Conservation (phyloP, 2,888 invertebrate species). For the Limnephilus lunatus region DNA sequence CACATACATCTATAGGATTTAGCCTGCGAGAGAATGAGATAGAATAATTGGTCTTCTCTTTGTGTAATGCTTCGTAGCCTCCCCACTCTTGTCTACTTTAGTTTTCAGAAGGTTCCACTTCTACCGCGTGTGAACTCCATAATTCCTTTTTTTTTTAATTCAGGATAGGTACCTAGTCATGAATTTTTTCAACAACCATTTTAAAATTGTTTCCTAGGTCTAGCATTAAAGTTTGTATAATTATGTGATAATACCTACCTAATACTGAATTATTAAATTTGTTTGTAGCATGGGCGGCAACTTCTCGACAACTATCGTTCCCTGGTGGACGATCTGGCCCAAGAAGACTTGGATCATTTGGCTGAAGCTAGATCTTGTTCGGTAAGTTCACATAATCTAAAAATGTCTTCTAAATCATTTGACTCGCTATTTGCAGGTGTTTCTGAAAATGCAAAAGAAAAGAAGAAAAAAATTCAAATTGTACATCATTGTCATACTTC, state of each 20-base stretch:
- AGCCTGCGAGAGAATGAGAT: too few species aligned
- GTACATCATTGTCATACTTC: background rate
- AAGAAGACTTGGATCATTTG: constrained; percentile 88
- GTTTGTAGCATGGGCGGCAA: constrained; percentile 83
- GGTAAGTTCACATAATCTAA: constrained; percentile 78
- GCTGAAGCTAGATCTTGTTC: constrained; percentile 91
- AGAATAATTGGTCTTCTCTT: too few species aligned
- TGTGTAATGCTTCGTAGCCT: too few species aligned
- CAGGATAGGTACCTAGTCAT: too few species aligned
- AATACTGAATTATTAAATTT: background rate
- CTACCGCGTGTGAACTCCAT: too few species aligned
- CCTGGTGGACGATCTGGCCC: constrained; percentile 89
- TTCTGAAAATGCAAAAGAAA: background rate
- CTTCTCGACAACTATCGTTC: constrained; percentile 92
- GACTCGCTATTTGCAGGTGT: background rate
- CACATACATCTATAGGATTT: too few species aligned
- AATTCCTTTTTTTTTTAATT: too few species aligned
- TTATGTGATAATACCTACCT: background rate
- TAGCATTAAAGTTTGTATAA: background rate
- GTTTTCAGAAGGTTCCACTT: too few species aligned
- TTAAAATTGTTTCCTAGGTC: background rate
- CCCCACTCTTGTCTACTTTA: too few species aligned
- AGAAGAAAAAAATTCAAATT: background rate
- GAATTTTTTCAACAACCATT: background rate
- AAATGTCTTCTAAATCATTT: background rate